A percentile compares a stretch with the other conserved stretches of the same genome.
phyloP scores from a whole-genome alignment of 2,888 invertebrate species.

The Dendrolimus pini region DNA sequence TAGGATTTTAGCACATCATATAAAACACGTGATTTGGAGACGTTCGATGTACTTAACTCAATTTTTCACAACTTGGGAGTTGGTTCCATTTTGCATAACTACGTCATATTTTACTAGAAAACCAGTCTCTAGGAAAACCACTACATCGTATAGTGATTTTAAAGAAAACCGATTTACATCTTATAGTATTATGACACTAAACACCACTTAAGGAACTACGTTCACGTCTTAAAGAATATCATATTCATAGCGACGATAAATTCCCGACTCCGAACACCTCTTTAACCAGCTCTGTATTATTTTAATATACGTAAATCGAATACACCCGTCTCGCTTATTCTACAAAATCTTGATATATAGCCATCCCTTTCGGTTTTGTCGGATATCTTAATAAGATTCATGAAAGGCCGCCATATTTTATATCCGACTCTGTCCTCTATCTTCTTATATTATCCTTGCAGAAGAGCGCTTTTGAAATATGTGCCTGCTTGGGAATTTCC shows the following conservation, averaged over 20 bases:
- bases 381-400: constrained; percentile 90
- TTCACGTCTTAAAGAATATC: constrained; percentile 69
- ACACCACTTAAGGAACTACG: constrained; percentile 50
- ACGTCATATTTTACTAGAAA: no score
- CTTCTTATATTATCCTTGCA: constrained; percentile 75
- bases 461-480: constrained; percentile 70
- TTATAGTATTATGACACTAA: constrained; percentile 46
- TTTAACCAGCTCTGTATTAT: constrained; percentile 71
- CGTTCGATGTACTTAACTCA: no score
- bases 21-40: no score
- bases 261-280: constrained; percentile 60
- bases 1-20: no score
- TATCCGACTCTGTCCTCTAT: constrained; percentile 80
- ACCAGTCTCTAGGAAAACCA: not conserved
- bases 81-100: no score
- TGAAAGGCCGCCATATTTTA: constrained; percentile 90
- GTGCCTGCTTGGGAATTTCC: constrained; percentile 72
- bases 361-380: constrained; percentile 68
- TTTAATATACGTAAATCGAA: constrained; percentile 73
- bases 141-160: not conserved
- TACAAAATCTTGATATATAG: constrained; percentile 21
- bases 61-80: no score
- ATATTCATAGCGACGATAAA: constrained; percentile 74
- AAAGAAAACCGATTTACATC: constrained; percentile 14
- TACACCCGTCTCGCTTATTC: constrained; percentile 29